A percentile compares a stretch with the other conserved stretches of the same genome.
Conservation (phyloP, 2,797 vertebrate species). For the Cygnus olor region DNA sequence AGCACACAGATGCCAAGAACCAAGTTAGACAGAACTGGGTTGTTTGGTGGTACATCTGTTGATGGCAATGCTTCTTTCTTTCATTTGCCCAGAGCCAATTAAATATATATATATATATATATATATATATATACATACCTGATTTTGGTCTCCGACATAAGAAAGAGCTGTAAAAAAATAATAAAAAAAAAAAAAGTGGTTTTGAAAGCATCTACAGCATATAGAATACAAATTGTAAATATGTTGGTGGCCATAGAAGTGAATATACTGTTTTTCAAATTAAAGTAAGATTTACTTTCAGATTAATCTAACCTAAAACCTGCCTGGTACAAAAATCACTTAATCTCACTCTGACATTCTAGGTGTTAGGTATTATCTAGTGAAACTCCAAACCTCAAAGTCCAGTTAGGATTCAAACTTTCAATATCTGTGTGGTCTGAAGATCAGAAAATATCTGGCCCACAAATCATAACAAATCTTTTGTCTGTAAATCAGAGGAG, state of each 20-base stretch:
- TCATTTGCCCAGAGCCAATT: constrained; percentile 57
- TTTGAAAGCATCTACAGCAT: not conserved
- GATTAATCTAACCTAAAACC: not conserved
- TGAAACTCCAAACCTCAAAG: not conserved
- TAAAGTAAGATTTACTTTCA: not conserved
- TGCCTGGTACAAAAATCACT: not conserved
- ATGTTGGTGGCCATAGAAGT: not conserved
- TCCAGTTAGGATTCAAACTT: not conserved
- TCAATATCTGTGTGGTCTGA: not conserved
- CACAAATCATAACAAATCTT: not conserved
- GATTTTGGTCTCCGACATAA: constrained; percentile 18
- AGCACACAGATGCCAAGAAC: constrained; percentile 81
- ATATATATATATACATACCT: not conserved
- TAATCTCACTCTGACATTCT: not conserved
- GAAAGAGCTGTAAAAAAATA: not conserved
- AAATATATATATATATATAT: not conserved
- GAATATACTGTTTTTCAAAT: not conserved
- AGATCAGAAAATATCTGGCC: not conserved
- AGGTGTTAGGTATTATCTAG: not conserved
- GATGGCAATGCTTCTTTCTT: constrained; percentile 65
- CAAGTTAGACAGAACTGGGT: constrained; percentile 81
- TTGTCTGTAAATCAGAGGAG: not conserved
- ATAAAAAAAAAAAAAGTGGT: not conserved
- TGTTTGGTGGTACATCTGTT: constrained; percentile 81
- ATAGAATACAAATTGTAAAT: not conserved